Evolutionary conservation across 2,888 invertebrate species (phyloP), one percentile per base, ranked within the genome.

Genomic region (Lasioglossum calceatum): DNA sequence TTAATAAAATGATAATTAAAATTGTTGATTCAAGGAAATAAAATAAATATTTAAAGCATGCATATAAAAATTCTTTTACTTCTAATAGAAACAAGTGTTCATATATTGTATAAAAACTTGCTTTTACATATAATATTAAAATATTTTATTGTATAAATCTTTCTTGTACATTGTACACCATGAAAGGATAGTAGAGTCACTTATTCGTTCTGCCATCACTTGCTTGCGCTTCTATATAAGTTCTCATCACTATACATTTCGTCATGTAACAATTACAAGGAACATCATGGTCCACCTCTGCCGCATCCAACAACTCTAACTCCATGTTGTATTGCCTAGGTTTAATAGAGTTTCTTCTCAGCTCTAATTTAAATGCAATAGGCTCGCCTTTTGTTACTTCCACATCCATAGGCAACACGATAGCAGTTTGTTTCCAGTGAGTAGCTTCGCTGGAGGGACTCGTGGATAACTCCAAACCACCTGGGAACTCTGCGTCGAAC

Each of bases 201-300:
- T 54, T 42, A 67, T 83, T 72, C 23, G 19, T n/a, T 44, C 12
- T 4, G 19, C 79, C 36, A 36, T 82, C 44, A 7, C 50, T 32
- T 32, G 7, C 16, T 50, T 44, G 96, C 90, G 96, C 96, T 54
- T 96, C 95, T 91, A 97, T 95, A 92, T 96, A 96, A 44, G 96
- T 96, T 91, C 97, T 97, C 8, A 97, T 96, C 23, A 98, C 95
- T 92, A 98, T 97, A 93, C 98, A 98, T 93, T 97, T 98, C 0
- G 98, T 97, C 96, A 97, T 96, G 92, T 97, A 96, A 94, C 98
- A 98, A 19, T 96, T 93, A 92, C 98, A 98, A 16, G 98, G 98
- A 44, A 97, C 95, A 0, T 98, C 97, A 94, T 98, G 98, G 42
- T 97, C 97, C 12, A 97, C 96, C 71, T 95, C 95, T 58, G 97